Evolutionary conservation across 2,888 invertebrate species (phyloP).

Genomic region (Cynaeus angustus): DNA sequence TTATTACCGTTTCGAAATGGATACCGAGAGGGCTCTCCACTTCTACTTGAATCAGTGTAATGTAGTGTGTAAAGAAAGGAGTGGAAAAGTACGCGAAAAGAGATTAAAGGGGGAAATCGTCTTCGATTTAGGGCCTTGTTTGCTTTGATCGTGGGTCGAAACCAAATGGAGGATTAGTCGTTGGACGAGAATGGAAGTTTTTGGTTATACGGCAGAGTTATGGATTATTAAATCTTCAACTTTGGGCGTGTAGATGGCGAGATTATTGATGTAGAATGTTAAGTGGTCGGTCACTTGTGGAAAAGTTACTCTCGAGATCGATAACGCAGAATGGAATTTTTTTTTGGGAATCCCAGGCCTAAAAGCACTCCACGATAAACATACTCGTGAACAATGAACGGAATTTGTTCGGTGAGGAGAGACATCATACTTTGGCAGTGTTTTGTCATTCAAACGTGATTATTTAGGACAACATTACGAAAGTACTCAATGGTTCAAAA

Average conservation of each 20-base stretch:
- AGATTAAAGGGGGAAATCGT: constrained; percentile 7
- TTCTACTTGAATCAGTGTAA: constrained; percentile 16
- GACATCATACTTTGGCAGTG: not conserved
- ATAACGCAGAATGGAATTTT: too few species aligned
- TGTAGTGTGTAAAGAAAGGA: constrained; percentile 9
- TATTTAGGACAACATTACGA: not conserved
- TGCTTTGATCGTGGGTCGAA: not conserved
- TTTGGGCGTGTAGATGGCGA: too few species aligned
- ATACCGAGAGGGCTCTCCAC: not conserved
- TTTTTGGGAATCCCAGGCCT: too few species aligned
- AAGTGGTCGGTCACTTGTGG: too few species aligned
- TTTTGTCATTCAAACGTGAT: not conserved
- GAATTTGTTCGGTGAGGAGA: not conserved
- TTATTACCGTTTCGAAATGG: not conserved
- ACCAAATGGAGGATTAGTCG: too few species aligned
- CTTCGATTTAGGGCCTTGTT: not conserved
- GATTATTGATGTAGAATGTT: too few species aligned
- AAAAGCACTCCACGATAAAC: too few species aligned
- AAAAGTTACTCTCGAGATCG: too few species aligned
- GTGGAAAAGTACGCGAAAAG: not conserved
- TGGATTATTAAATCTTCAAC: too few species aligned
- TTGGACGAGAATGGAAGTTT: too few species aligned
- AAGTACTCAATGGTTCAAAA: not conserved
- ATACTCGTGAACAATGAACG: too few species aligned
- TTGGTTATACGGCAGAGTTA: too few species aligned